Conservation (phyloP, 2,113 vertebrate genomes). For the Sebastes schlegelii region DNA sequence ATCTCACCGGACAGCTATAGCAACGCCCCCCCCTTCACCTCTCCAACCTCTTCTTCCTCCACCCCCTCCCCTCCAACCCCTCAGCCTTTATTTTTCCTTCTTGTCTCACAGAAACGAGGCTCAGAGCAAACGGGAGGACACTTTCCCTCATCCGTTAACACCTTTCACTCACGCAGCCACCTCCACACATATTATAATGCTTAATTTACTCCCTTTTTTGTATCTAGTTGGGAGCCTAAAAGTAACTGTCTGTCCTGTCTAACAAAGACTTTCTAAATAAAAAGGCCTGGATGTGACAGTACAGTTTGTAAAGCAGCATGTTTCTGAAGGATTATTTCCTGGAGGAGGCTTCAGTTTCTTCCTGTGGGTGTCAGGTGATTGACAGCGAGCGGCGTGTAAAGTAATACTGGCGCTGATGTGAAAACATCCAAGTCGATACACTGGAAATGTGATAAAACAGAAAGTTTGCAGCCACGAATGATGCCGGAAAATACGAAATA, state of each 20-base stretch:
- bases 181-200: background rate
- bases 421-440: slow-evolving; percentile 24
- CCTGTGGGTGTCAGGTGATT: slow-evolving; percentile 74
- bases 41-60: slow-evolving; percentile 27
- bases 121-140: slow-evolving; percentile 58
- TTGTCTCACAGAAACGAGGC: slow-evolving; percentile 46
- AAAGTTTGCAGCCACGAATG: slow-evolving; percentile 24
- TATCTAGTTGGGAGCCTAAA: slow-evolving; percentile 19
- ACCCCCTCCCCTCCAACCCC: slow-evolving; percentile 11
- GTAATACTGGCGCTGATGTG: slow-evolving; percentile 53
- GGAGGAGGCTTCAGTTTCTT: slow-evolving; percentile 62
- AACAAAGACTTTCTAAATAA: slow-evolving; percentile 60
- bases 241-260: slow-evolving; percentile 39
- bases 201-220: background rate
- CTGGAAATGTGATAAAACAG: slow-evolving; percentile 30
- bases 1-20: slow-evolving; percentile 63
- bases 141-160: slow-evolving; percentile 44
- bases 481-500: background rate
- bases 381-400: slow-evolving; percentile 63
- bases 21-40: slow-evolving; percentile 6
- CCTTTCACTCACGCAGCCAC: slow-evolving; percentile 43
- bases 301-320: slow-evolving; percentile 65
- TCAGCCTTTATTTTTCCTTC: slow-evolving; percentile 36
- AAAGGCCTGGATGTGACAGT: slow-evolving; percentile 66
- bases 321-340: slow-evolving; percentile 68